phyloP scores from a whole-genome alignment of 2,888 invertebrate genomes.

The Escarpia spicata region DNA sequence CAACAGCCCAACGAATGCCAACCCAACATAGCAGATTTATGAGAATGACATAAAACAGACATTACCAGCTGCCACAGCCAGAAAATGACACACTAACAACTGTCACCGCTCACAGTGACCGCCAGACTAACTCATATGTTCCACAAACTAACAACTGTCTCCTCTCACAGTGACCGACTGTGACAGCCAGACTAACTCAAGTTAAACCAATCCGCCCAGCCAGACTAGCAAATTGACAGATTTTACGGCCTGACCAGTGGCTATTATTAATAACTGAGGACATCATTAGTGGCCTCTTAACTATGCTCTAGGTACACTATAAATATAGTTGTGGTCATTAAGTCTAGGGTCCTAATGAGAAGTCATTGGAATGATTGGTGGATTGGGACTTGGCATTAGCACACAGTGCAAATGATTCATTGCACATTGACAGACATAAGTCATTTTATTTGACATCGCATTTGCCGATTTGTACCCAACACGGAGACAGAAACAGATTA shows the following conservation, averaged over 20 bases:
- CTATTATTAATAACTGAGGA: constrained; percentile 6
- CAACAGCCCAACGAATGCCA: background rate
- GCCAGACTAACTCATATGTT: too few relatives aligned
- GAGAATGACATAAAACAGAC: background rate
- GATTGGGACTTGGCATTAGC: background rate
- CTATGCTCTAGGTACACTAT: background rate
- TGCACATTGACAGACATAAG: background rate
- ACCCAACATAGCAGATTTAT: background rate
- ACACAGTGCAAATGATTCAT: background rate
- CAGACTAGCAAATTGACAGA: background rate
- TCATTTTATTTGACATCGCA: background rate
- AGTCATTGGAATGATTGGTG: background rate
- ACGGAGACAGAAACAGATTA: background rate
- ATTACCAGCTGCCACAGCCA: background rate
- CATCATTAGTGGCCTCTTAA: background rate
- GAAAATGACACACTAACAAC: too few relatives aligned
- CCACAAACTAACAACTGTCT: background rate
- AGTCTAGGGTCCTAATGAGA: background rate
- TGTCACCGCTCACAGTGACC: too few relatives aligned
- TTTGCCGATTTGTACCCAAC: background rate
- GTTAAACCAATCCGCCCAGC: background rate
- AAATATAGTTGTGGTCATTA: background rate
- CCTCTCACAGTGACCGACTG: background rate
- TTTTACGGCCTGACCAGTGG: background rate
- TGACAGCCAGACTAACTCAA: background rate